phyloP scores from a whole-genome alignment of 2,888 invertebrate species.

The Clanis bilineata region DNA sequence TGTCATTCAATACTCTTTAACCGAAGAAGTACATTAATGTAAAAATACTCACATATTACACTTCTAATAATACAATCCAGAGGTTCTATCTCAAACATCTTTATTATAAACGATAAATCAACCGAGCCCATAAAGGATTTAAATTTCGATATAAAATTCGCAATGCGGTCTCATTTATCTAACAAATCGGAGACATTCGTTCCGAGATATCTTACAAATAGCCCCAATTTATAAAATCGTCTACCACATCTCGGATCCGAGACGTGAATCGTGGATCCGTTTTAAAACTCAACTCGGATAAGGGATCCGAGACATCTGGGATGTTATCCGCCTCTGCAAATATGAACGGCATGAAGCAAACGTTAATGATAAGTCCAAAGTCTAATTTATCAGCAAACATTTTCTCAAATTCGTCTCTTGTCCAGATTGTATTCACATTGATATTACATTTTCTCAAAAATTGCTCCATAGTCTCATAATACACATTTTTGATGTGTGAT shows the following conservation, averaged over 20 bases:
- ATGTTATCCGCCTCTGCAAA: slow-evolving; percentile 43
- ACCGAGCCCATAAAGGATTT: neutral
- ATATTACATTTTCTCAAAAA: slow-evolving; percentile 47
- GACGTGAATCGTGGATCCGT: slow-evolving; percentile 36
- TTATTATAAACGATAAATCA: neutral
- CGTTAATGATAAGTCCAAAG: slow-evolving; percentile 42
- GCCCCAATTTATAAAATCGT: slow-evolving; percentile 45
- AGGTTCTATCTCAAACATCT: neutral
- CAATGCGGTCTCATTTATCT: slow-evolving; percentile 6
- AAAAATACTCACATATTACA: neutral
- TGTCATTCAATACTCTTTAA: no score
- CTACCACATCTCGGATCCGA: slow-evolving; percentile 40
- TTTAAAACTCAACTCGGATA: slow-evolving; percentile 30
- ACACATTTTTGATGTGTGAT: slow-evolving; percentile 42
- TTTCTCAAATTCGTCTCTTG: slow-evolving; percentile 44
- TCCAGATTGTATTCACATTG: slow-evolving; percentile 39
- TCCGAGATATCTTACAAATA: slow-evolving; percentile 28
- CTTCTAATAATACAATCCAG: neutral
- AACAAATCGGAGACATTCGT: neutral
- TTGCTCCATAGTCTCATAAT: slow-evolving; percentile 38
- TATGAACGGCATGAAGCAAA: slow-evolving; percentile 41
- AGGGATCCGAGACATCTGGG: slow-evolving; percentile 34
- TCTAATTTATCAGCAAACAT: slow-evolving; percentile 42
- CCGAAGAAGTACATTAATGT: no score
- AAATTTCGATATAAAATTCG: slow-evolving; percentile 5